These are phyloP conservation scores for Illadopsis cleaveri DNA, from an alignment of 2,113 vertebrate species.

Conservation along the genomic window DNA sequence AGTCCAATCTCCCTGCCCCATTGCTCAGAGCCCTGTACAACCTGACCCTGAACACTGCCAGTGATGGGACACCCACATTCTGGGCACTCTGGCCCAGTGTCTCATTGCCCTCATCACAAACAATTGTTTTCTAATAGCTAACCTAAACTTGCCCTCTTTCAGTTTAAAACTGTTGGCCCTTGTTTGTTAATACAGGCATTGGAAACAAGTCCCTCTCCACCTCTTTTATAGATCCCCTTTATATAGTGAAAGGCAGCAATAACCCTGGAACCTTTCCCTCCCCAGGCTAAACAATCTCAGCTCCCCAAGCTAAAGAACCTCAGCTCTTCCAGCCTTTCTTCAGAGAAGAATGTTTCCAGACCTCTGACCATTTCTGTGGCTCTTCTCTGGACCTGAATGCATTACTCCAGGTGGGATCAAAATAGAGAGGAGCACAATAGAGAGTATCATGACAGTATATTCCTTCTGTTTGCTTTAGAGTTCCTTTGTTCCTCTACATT, in stretches of 20 bases:
- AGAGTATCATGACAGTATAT: background rate
- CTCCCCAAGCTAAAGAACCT: background rate
- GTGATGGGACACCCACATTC: background rate
- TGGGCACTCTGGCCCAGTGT: background rate
- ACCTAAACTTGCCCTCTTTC: background rate
- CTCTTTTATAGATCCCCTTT: background rate
- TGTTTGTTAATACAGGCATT: background rate
- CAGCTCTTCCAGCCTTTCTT: background rate
- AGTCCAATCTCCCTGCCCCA: background rate
- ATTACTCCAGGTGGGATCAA: background rate
- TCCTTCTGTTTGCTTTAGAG: background rate
- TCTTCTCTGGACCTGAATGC: background rate
- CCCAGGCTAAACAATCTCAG: background rate
- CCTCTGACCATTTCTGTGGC: background rate
- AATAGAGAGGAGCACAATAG: background rate
- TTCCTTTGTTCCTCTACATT: background rate
- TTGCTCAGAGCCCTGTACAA: background rate
- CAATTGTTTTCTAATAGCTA: background rate
- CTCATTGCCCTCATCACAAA: background rate
- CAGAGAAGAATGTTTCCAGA: background rate
- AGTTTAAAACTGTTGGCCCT: background rate
- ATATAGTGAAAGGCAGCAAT: background rate
- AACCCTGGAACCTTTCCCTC: background rate
- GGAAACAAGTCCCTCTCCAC: background rate
- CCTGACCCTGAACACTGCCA: background rate